A percentile compares a stretch with the other conserved stretches of the same genome.
These are phyloP conservation scores for Crenichthys baileyi DNA, from an alignment of 2,797 vertebrate genomes.

Conservation along the genomic window DNA sequence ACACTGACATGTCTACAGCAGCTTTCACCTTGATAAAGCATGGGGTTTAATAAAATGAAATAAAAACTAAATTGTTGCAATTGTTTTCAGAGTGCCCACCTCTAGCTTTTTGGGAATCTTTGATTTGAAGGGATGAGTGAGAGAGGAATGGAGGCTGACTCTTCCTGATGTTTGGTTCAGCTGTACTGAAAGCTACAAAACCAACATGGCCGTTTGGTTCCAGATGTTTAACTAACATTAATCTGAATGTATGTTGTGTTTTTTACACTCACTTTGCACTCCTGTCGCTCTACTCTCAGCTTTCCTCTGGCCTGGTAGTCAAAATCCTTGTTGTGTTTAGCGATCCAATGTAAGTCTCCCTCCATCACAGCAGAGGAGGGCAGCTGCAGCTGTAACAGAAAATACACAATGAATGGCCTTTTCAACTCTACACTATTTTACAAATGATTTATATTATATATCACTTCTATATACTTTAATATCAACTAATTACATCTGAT, in stretches of 20 bases:
- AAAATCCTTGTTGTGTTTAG: slow-evolving; percentile 65
- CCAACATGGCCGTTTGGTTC: not conserved
- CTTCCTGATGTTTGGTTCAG: slow-evolving; percentile 71
- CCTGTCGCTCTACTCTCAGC: slow-evolving; percentile 71
- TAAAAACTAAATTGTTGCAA: not conserved
- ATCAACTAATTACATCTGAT: not conserved
- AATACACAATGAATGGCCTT: slow-evolving; percentile 30
- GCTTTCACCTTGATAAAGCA: slow-evolving; percentile 74
- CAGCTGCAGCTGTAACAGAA: slow-evolving; percentile 79
- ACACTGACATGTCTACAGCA: slow-evolving; percentile 47
- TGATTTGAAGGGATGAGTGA: slow-evolving; percentile 73
- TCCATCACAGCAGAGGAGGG: slow-evolving; percentile 79
- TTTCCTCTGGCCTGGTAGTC: slow-evolving; percentile 71
- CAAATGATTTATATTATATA: not conserved
- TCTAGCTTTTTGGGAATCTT: slow-evolving; percentile 72
- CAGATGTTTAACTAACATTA: slow-evolving; percentile 6
- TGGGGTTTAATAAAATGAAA: not conserved
- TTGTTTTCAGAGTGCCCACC: slow-evolving; percentile 53
- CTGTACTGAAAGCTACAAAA: slow-evolving; percentile 66
- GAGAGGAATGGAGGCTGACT: slow-evolving; percentile 63
- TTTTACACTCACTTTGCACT: slow-evolving; percentile 78
- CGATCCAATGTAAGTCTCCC: slow-evolving; percentile 74
- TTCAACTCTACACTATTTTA: not conserved
- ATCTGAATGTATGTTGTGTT: slow-evolving; percentile 1
- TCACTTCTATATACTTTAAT: not conserved